Conservation (phyloP, 2,888 invertebrate species). For the Limnephilus marmoratus region DNA sequence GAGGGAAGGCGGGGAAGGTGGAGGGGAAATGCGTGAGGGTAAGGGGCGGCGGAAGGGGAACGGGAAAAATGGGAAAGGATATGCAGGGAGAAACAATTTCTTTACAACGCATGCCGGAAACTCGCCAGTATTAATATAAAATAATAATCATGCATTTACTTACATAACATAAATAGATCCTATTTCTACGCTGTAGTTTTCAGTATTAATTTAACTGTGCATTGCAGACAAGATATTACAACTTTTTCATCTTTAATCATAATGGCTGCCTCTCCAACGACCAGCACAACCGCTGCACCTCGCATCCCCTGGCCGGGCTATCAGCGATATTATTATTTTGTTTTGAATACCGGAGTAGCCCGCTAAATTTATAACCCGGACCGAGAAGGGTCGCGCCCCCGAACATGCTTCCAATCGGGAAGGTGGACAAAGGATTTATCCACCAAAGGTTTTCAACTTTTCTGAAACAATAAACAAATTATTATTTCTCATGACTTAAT, state of each 20-base stretch:
- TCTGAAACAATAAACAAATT: not conserved
- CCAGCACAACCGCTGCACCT: not conserved
- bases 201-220: too few species aligned
- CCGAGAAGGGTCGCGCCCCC: not conserved
- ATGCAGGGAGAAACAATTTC: too few species aligned
- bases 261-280: not conserved
- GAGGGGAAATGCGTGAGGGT: too few species aligned
- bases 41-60: too few species aligned
- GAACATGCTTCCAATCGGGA: not conserved
- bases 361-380: not conserved
- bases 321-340: constrained; percentile 2
- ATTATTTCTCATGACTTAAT: not conserved
- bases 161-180: too few species aligned
- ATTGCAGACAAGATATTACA: not conserved
- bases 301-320: not conserved
- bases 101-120: too few species aligned
- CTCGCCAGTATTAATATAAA: too few species aligned
- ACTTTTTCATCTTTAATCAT: not conserved
- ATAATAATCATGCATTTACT: too few species aligned
- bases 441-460: not conserved
- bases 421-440: not conserved
- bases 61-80: too few species aligned
- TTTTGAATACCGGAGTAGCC: not conserved
- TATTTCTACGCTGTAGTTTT: too few species aligned
- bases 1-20: too few species aligned